A percentile compares a stretch with the other conserved stretches of the same genome.
Evolutionary conservation across 2,113 vertebrate species (phyloP).

Genomic region (Ornithorhynchus anatinus): DNA sequence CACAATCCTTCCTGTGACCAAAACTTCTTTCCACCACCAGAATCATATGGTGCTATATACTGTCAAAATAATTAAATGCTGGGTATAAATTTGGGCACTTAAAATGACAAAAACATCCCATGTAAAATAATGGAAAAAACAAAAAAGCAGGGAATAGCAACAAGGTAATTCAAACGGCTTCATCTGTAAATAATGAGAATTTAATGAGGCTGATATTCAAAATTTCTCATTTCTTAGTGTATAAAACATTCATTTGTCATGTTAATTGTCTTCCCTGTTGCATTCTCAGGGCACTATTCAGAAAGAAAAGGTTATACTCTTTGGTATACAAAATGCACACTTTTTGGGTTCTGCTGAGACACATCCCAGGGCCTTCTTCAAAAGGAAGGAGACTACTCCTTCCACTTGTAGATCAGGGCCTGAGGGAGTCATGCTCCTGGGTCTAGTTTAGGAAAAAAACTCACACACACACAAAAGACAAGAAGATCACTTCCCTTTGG

Average conservation of each 20-base stretch:
- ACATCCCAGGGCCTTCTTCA: neutral
- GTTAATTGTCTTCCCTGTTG: constrained; percentile 39
- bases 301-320: constrained; percentile 20
- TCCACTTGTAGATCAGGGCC: neutral
- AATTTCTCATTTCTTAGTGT: constrained; percentile 40
- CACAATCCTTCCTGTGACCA: constrained; percentile 42
- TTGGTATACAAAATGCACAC: neutral
- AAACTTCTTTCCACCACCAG: constrained; percentile 26
- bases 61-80: constrained; percentile 69
- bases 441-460: neutral
- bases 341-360: neutral
- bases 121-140: constrained; percentile 57
- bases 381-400: neutral
- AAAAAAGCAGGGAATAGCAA: constrained; percentile 32
- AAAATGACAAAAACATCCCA: constrained; percentile 62
- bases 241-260: constrained; percentile 48
- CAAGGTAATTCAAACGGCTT: constrained; percentile 53
- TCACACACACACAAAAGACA: neutral
- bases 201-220: constrained; percentile 60
- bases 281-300: neutral
- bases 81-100: constrained; percentile 53
- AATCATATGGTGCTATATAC: constrained; percentile 26
- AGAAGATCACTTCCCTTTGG: neutral
- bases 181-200: constrained; percentile 70
- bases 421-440: neutral